phyloP scores from a whole-genome alignment of 2,797 vertebrate genomes.

The Helarctos malayanus region DNA sequence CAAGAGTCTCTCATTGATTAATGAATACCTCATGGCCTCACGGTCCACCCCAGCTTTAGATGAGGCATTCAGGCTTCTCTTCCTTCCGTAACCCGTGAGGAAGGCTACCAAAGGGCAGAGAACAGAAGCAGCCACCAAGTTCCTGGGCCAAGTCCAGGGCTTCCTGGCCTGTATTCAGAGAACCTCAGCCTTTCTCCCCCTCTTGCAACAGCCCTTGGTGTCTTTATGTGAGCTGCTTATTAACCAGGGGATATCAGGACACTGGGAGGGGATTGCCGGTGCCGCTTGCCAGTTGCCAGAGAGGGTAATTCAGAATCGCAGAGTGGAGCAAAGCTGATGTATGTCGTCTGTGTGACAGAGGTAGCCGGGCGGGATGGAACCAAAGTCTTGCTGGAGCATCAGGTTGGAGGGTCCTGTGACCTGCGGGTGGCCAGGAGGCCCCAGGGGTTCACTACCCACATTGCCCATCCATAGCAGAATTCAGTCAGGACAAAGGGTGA shows the following conservation, averaged over 20 bases:
- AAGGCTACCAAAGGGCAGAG: constrained; percentile 48
- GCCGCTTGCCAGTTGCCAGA: not conserved
- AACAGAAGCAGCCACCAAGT: not conserved
- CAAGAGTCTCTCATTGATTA: not conserved
- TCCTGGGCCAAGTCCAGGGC: constrained; percentile 67
- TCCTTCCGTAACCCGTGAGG: not conserved
- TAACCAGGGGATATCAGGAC: constrained; percentile 75
- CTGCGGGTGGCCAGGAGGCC: not conserved
- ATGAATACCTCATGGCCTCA: not conserved
- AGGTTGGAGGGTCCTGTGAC: not conserved
- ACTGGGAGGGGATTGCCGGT: not conserved
- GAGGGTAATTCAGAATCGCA: not conserved
- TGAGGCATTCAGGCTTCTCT: not conserved
- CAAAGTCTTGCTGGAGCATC: not conserved
- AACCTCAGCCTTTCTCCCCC: not conserved
- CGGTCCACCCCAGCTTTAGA: not conserved
- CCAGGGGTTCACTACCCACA: not conserved
- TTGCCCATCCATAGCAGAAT: not conserved
- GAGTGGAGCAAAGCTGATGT: not conserved
- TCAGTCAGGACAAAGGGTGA: not conserved
- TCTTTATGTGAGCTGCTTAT: constrained; percentile 80
- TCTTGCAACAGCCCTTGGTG: constrained; percentile 35
- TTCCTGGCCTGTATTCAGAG: constrained; percentile 27
- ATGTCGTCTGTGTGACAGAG: not conserved
- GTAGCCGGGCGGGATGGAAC: not conserved